Base-by-base conservation (phyloP, 1,140 invertebrate genomes). In the Musca vetustissima region DNA sequence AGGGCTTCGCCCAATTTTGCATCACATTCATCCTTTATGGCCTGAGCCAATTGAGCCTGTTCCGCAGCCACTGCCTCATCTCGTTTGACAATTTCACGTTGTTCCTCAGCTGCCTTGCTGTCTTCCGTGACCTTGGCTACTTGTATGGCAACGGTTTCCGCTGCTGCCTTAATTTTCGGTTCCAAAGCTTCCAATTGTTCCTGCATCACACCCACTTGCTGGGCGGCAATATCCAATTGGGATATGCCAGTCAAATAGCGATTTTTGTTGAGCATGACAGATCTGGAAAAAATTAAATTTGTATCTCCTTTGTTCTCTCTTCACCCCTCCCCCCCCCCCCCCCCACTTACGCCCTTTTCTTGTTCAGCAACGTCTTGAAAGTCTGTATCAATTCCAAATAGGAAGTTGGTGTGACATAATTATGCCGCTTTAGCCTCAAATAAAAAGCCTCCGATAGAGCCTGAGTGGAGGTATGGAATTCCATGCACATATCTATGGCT, bases 1-100 rank as follows among this genome's bases (percentile, higher is more conserved):
- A 98, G 90, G 0, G 95, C 97, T 82, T 96, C 93, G 0, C 93
- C 92, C 71, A 99, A 85, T 81, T 98, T 93, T 55, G 91, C 91
- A 83, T 98, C 96, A 81, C 97, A 99, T 77, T 99, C 97, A 68
- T 95, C 89, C 85, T 97, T 98, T 66, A 99, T 98, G 9, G 90
- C 95, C 82, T 91, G 89, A 0, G 91, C 92, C 52, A 92, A 93
- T 80, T 82, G 77, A 1, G 88, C 88, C 84, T 95, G 90, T 71
- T 88, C 87, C 73, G 90, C 90, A 13, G 91, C 91, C 49, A 88
- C 84, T 53, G 84, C 85, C 83, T 92, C 90, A 76, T 92, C 90
- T 22, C 81, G 53, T 64, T 82, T 81, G 6, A 82, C 80, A 53
- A 80, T 49, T 67, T 80, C 79, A 0, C 78, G 67, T 80, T 89